phyloP scores from a whole-genome alignment of 1,140 invertebrate genomes.

The Eueides isabella region DNA sequence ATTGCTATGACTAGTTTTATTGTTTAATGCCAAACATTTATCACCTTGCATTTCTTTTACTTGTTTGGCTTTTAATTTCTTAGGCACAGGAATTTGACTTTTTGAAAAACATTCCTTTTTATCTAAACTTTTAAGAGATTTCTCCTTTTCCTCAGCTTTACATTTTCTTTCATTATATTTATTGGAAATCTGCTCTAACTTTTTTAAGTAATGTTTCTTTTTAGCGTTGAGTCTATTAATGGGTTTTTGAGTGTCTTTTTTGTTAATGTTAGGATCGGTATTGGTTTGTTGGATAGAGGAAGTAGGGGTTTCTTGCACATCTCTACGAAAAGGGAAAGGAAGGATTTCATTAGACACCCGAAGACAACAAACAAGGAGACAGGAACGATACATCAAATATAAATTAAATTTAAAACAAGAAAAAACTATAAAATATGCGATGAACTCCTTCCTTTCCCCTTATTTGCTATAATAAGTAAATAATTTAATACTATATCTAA shows the following conservation, averaged over 20 bases:
- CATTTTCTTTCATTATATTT: conserved; percentile 66
- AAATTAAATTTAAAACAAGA: conserved; percentile 41
- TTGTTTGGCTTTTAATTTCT: conserved; percentile 44
- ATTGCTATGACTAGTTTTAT: not conserved
- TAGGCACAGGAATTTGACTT: conserved; percentile 54
- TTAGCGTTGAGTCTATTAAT: conserved; percentile 55
- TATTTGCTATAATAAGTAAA: conserved; percentile 61
- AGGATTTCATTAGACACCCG: conserved; percentile 51
- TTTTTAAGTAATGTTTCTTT: conserved; percentile 67
- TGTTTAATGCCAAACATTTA: not conserved
- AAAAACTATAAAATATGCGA: conserved; percentile 33
- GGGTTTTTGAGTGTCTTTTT: conserved; percentile 46
- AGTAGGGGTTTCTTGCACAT: conserved; percentile 53
- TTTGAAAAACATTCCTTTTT: conserved; percentile 40
- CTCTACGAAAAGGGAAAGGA: conserved; percentile 77
- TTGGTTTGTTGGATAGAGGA: conserved; percentile 53
- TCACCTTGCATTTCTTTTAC: conserved; percentile 31
- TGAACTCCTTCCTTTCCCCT: conserved; percentile 76
- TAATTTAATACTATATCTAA: not conserved
- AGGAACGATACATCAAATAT: conserved; percentile 55
- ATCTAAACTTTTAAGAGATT: conserved; percentile 27
- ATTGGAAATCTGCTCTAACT: conserved; percentile 63
- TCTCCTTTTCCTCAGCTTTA: conserved; percentile 41
- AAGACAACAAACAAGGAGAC: conserved; percentile 75
- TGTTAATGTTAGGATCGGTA: conserved; percentile 53